These are phyloP conservation scores for Cheilosia grossa DNA, from an alignment of 2,888 invertebrate genomes.

Conservation along the genomic window DNA sequence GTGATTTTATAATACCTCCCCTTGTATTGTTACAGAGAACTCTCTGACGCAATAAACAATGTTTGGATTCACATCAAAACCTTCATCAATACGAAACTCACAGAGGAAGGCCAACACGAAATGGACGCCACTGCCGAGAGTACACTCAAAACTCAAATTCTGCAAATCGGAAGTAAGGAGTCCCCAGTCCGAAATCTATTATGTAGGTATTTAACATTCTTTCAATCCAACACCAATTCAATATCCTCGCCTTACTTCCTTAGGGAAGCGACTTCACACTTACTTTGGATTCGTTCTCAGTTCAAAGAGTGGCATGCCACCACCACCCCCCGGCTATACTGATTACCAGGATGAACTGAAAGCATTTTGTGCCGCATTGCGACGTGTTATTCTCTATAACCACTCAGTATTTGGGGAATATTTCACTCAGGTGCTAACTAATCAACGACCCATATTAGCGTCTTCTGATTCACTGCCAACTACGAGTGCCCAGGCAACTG, in stretches of 20 bases:
- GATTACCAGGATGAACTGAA: slow-evolving; percentile 81
- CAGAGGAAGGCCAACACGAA: slow-evolving; percentile 77
- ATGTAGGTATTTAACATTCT: slow-evolving; percentile 77
- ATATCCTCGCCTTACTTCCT: neutral
- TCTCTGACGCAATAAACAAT: slow-evolving; percentile 79
- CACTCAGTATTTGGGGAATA: slow-evolving; percentile 83
- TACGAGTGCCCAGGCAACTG: neutral
- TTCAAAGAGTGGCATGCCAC: slow-evolving; percentile 77
- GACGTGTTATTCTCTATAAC: slow-evolving; percentile 82
- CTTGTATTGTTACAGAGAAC: slow-evolving; percentile 75
- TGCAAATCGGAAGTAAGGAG: slow-evolving; percentile 79
- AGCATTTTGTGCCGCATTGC: slow-evolving; percentile 80
- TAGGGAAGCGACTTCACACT: slow-evolving; percentile 81
- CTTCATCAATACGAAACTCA: slow-evolving; percentile 78
- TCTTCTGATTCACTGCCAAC: slow-evolving; percentile 50
- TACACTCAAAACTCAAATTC: slow-evolving; percentile 79
- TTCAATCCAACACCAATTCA: neutral
- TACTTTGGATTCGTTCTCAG: slow-evolving; percentile 80
- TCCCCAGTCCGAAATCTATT: slow-evolving; percentile 81
- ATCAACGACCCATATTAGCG: slow-evolving; percentile 68
- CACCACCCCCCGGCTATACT: slow-evolving; percentile 81
- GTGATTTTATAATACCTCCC: neutral
- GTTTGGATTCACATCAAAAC: slow-evolving; percentile 81
- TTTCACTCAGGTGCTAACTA: slow-evolving; percentile 80
- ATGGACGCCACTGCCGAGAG: slow-evolving; percentile 78